phyloP scores from a whole-genome alignment of 2,797 vertebrate genomes.

The Poeciliopsis infans region DNA sequence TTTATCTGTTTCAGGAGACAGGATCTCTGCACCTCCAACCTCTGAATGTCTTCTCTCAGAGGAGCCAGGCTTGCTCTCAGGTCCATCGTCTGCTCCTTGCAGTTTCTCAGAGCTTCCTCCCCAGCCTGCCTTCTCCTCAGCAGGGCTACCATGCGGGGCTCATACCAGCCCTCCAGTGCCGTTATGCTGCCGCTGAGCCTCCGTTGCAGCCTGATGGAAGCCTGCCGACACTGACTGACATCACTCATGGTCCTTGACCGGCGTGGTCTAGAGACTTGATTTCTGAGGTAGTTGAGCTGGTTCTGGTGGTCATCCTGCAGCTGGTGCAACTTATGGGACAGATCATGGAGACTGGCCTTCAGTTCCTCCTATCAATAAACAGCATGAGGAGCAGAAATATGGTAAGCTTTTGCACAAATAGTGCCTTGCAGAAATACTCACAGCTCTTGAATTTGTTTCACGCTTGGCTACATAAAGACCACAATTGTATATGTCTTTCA shows the following conservation, averaged over 20 bases:
- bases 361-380: constrained; percentile 75
- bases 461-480: no score
- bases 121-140: constrained; percentile 82
- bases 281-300: constrained; percentile 76
- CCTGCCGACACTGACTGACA: constrained; percentile 84
- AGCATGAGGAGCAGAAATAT: not conserved
- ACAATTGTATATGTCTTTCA: not conserved
- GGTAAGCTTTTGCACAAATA: not conserved
- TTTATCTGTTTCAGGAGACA: constrained; percentile 84
- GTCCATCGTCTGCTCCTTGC: constrained; percentile 80
- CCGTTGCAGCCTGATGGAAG: constrained; percentile 85
- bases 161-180: constrained; percentile 86
- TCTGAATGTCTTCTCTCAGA: constrained; percentile 80
- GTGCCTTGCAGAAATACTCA: not conserved
- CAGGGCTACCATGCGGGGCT: constrained; percentile 85
- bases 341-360: constrained; percentile 74
- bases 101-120: constrained; percentile 81
- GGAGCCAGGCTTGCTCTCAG: constrained; percentile 83
- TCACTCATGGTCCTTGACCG: constrained; percentile 81
- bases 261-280: constrained; percentile 58
- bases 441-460: not conserved
- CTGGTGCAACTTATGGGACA: constrained; percentile 79
- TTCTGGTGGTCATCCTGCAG: constrained; percentile 79
- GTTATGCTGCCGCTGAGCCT: constrained; percentile 82
- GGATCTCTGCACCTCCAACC: constrained; percentile 81